Base-by-base conservation (phyloP, 2,888 invertebrate genomes). In the Philhelius pedissequus region DNA sequence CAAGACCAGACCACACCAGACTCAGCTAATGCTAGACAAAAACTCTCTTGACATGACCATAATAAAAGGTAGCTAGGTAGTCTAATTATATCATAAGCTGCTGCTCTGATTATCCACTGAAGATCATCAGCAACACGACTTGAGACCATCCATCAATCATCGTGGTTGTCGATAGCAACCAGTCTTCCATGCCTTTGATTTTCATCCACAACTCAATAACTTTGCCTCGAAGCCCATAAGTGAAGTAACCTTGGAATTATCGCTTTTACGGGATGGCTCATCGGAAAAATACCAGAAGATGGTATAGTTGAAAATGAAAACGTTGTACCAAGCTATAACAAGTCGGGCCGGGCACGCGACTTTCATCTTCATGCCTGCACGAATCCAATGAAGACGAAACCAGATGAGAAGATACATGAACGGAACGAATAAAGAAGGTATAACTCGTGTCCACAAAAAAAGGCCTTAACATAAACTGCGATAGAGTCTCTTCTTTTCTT, bases 291-390 rank as follows among this genome's bases (percentile, higher is more conserved):
- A 15, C 38, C 56, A 25, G 22, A 70, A 56, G 62, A 48, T 20
- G 48, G 35, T 62, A 48, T 20, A 40, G 35, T 62, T 54, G 60
- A 68, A 77, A 68, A 77, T 66, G 58, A 66, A 81, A 64, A 81
- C 48, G 56, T 30, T 70, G 38, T 70, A n/a, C 13, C 54, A 35
- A 30, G 52, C 27, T 54, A n/a, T n/a, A 25, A 58, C 20, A 38
- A 32, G 62, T 73, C 64, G 6, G 78, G 78, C 82, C 64, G 6
- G 78, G 78, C 82, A 83, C 78, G 82, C 82, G 82, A 76, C 82
- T 82, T 30, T 73, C 71, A 66, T 43, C 32, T 45, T 40, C 15
- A 22, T 9, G 60, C 7, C 43, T 20, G 9, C 45, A 64, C 64
- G 45, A 64, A 48, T 64, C n/a, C 64, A 32, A 32, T 27, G 30